Conservation (phyloP, 2,888 invertebrate genomes). For the Apamea monoglypha region DNA sequence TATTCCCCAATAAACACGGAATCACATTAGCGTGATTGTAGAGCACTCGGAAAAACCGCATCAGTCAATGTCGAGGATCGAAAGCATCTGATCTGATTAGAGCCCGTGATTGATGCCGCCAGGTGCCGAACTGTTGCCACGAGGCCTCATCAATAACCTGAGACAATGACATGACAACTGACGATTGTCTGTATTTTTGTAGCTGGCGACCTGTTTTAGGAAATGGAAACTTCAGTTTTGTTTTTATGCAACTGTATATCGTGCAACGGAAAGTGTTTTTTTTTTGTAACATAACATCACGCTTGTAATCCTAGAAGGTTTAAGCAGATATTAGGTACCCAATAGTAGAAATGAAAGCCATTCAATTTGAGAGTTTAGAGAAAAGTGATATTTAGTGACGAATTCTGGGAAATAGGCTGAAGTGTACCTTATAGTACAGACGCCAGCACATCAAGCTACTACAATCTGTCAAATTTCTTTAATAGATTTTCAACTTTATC, state of each 20-base stretch:
- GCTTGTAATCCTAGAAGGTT: no score
- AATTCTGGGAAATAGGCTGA: no score
- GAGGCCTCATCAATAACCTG: constrained; percentile 53
- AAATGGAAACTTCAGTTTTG: not conserved
- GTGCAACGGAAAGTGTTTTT: not conserved
- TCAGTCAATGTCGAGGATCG: constrained; percentile 73
- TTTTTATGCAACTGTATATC: not conserved
- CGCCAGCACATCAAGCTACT: no score
- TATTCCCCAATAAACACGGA: constrained; percentile 44
- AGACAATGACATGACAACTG: constrained; percentile 49
- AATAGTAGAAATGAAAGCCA: no score
- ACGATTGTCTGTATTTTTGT: constrained; percentile 27
- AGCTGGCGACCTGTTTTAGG: not conserved
- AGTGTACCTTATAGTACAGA: no score
- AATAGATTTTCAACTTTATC: no score
- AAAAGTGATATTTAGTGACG: no score
- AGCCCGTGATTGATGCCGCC: constrained; percentile 71
- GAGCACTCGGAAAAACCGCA: constrained; percentile 63
- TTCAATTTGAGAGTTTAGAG: no score
- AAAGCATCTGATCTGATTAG: constrained; percentile 70
- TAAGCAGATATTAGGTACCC: no score
- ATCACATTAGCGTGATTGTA: constrained; percentile 64
- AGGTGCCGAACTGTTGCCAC: constrained; percentile 60
- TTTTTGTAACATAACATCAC: no score
- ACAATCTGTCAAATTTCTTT: no score